Evolutionary conservation across 2,888 invertebrate species (phyloP).

Genomic region (Cremastinae sp.): DNA sequence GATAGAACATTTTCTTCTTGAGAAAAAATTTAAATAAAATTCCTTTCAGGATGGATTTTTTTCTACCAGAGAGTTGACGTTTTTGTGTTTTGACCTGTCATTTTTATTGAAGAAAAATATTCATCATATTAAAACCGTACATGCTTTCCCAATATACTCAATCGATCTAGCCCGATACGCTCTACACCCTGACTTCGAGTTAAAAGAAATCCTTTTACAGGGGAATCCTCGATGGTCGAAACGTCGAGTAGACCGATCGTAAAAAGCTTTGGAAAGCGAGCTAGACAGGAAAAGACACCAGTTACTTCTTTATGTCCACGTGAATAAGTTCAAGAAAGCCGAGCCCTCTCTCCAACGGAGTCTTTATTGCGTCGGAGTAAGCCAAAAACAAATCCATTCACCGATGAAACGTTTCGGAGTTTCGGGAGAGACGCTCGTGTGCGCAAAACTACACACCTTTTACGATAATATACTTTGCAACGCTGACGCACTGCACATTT

Average conservation of each 20-base stretch:
- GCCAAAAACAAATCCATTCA: conserved; percentile 69
- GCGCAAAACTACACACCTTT: conserved; percentile 33
- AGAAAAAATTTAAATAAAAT: too few species aligned
- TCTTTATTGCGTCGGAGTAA: conserved; percentile 64
- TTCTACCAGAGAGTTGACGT: too few species aligned
- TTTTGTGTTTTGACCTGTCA: too few species aligned
- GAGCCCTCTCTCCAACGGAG: conserved; percentile 26
- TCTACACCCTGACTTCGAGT: conserved; percentile 24
- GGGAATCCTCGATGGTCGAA: conserved; percentile 50
- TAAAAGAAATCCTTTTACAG: conserved; percentile 24
- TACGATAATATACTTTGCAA: conserved; percentile 39
- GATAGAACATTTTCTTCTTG: too few species aligned
- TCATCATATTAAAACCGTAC: too few species aligned
- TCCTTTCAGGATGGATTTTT: too few species aligned
- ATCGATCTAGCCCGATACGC: conserved; percentile 46
- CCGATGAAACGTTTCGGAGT: conserved; percentile 59
- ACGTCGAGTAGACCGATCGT: conserved; percentile 58
- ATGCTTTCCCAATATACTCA: conserved; percentile 13
- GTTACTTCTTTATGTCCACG: conserved; percentile 66
- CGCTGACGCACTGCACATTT: conserved; percentile 29
- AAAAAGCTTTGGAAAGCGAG: conserved; percentile 60
- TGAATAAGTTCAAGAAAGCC: conserved; percentile 64
- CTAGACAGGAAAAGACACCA: conserved; percentile 65
- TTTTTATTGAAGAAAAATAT: too few species aligned
- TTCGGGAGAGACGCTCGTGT: conserved; percentile 49